Evolutionary conservation across 2,888 invertebrate genomes (phyloP), one percentile per base, ranked within the genome.

Genomic region (Podotricha telesiphe): DNA sequence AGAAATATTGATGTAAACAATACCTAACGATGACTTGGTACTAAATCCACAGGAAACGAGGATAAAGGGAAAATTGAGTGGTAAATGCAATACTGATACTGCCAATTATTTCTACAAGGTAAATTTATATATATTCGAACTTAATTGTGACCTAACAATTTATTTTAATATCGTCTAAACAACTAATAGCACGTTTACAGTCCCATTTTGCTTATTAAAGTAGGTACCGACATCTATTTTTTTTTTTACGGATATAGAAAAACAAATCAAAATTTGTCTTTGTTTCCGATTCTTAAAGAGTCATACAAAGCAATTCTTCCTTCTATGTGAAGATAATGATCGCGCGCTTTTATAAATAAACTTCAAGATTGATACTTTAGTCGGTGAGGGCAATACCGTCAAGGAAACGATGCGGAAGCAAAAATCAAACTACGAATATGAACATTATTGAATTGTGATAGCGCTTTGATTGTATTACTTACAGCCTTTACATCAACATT

Each of bases 281-380:
- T 59, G 58, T 59, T 59, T 40, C n/a, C 5, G 15, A 42, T 5
- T n/a, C 22, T 45, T 11, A 22, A 42, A 15, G 37, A n/a, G 6
- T 4, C 2, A 17, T 17, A 56, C 48, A 66, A 58, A 47, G 47
- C 15, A 19, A 28, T 45, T 59, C 55, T 50, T 34, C 40, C 42
- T 67, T 59, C 20, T 40, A 42, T 17, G 19, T 17, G n/a, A 50
- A 58, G 13, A 65, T 40, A 63, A 62, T 55, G 34, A 63, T 34
- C 51, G 28, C 19, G 45, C 40, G 15, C 51, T 56, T 68, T 63
- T 68, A 68, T 64, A 56, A 68, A 68, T 68, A 68, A 64, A 63
- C 56, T 50, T 42, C 5, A 50, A 65, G 59, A 17, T 50, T 59
- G 48, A 59, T 20, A 22, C 68, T 51, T 40, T 58, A 20, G 50